These are phyloP conservation scores for Nomada fucata DNA, from an alignment of 2,888 invertebrate genomes.

Conservation along the genomic window DNA sequence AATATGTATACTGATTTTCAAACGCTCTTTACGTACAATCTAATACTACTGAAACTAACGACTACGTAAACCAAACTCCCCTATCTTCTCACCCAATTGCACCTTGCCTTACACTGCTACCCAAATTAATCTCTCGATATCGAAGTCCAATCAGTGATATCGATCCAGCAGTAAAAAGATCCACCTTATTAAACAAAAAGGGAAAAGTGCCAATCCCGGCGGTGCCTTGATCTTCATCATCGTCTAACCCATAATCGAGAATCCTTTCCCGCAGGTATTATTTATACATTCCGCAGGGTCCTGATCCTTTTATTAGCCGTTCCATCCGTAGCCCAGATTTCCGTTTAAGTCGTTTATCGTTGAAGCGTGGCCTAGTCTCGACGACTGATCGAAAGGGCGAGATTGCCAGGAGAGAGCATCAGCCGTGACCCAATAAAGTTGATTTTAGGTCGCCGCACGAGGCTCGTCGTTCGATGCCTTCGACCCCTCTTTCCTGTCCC, in stretches of 20 bases:
- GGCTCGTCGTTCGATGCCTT: conserved; percentile 9
- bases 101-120: no score
- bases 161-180: neutral
- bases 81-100: no score
- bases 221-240: conserved; percentile 1
- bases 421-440: conserved; percentile 62
- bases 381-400: conserved; percentile 57
- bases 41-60: no score
- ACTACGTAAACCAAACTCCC: no score
- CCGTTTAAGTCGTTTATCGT: conserved; percentile 60
- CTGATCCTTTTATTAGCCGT: conserved; percentile 41
- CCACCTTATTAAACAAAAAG: neutral
- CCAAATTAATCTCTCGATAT: neutral
- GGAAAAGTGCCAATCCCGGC: neutral
- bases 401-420: conserved; percentile 51
- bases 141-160: neutral
- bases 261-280: conserved; percentile 23
- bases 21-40: no score
- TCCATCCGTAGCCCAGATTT: neutral
- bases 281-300: conserved; percentile 40
- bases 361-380: conserved; percentile 47
- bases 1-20: no score
- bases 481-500: neutral
- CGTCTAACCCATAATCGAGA: conserved; percentile 2
- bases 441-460: conserved; percentile 56